Conservation (phyloP, 2,888 invertebrate genomes). For the Ichneumon xanthorius region DNA sequence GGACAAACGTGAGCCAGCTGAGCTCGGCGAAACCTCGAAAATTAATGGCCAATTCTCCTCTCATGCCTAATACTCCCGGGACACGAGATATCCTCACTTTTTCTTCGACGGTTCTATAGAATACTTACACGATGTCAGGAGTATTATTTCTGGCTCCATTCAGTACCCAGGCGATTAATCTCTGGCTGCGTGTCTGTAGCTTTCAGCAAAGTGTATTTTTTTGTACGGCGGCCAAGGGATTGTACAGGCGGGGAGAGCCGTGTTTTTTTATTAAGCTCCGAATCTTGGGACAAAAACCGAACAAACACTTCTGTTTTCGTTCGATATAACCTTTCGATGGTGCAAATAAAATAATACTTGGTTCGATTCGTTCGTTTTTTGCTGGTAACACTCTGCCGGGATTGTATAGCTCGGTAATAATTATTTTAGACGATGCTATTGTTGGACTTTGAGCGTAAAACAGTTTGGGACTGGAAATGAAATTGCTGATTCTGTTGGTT, state of each 20-base stretch:
- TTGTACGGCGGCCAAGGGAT: background rate
- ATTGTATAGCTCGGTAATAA: background rate
- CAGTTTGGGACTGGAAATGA: no score
- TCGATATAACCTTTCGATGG: background rate
- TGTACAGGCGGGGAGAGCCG: background rate
- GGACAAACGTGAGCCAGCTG: conserved; percentile 1
- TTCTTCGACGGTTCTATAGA: background rate
- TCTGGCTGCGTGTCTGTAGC: conserved; percentile 26
- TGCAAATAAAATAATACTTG: background rate
- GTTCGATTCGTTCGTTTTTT: background rate
- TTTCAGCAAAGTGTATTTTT: background rate
- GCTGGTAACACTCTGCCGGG: background rate
- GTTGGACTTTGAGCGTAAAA: background rate
- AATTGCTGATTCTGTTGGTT: no score
- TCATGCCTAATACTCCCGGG: conserved; percentile 37
- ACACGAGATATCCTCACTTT: conserved; percentile 57
- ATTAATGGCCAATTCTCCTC: conserved; percentile 55
- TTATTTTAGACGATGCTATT: background rate
- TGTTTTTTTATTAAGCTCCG: background rate
- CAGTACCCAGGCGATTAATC: conserved; percentile 49
- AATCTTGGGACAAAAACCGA: background rate
- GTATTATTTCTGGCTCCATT: conserved; percentile 49
- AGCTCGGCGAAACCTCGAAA: conserved; percentile 18
- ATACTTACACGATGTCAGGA: conserved; percentile 25
- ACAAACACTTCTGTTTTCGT: background rate